Percentiles rank a stretch among this genome's conserved stretches.
These are phyloP conservation scores for Hippocampus mohnikei DNA, from an alignment of 2,113 vertebrate species.

Conservation along the genomic window DNA sequence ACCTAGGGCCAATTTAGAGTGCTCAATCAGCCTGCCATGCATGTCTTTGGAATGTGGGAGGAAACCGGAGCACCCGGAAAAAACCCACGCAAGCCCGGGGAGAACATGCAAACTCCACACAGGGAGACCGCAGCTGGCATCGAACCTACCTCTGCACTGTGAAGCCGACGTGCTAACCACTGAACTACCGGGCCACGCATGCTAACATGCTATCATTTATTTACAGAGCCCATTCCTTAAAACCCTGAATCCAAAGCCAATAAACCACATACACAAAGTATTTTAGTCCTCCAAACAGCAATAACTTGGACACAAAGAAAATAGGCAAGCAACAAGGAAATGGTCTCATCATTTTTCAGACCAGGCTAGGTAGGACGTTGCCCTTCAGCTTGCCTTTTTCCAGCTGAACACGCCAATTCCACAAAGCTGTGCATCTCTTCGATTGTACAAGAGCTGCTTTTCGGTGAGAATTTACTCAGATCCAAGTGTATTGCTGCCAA, in stretches of 20 bases:
- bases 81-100: too few relatives aligned
- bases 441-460: constrained; percentile 32
- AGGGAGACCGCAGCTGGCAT: too few relatives aligned
- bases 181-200: too few relatives aligned
- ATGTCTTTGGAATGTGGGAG: too few relatives aligned
- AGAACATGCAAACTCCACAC: too few relatives aligned
- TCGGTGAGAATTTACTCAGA: constrained; percentile 59
- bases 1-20: too few relatives aligned
- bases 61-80: too few relatives aligned
- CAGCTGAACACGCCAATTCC: constrained; percentile 33
- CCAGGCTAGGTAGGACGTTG: constrained; percentile 17
- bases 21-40: too few relatives aligned
- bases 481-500: constrained; percentile 44
- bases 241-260: constrained; percentile 18
- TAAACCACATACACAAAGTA: constrained; percentile 13
- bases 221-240: constrained; percentile 20
- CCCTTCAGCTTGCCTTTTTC: constrained; percentile 46
- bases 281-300: background rate
- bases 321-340: constrained; percentile 24
- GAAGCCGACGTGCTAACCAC: too few relatives aligned
- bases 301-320: constrained; percentile 9
- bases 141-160: too few relatives aligned
- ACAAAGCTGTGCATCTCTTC: constrained; percentile 20
- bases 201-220: constrained; percentile 26
- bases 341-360: constrained; percentile 37